A percentile compares a stretch with the other conserved stretches of the same genome.
These are phyloP conservation scores for Ephydatia muelleri DNA, from an alignment of 37 sponge, comb jelly and placozoan genomes.

Conservation along the genomic window DNA sequence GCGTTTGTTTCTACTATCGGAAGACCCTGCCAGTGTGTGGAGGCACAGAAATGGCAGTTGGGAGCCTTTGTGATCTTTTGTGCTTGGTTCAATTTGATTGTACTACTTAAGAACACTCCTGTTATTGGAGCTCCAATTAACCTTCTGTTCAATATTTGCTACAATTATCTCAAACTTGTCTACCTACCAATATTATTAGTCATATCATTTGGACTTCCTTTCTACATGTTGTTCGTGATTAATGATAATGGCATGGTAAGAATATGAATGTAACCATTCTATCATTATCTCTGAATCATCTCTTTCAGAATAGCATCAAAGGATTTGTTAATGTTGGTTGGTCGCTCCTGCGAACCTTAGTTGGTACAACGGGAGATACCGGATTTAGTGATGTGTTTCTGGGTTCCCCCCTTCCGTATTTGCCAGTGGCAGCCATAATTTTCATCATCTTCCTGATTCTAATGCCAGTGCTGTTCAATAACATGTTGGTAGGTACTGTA, in stretches of 20 bases:
- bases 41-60: constrained; percentile 27
- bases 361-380: not conserved
- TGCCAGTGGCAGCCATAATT: constrained; percentile 6
- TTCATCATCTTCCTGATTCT: constrained; percentile 16
- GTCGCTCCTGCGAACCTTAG: not conserved
- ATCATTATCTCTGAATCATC: not conserved
- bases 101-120: constrained; percentile 20
- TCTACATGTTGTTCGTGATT: constrained; percentile 32
- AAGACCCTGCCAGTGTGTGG: constrained; percentile 7
- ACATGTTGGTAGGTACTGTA: constrained; percentile 27
- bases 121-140: constrained; percentile 27
- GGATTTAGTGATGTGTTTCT: constrained; percentile 3
- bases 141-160: constrained; percentile 6
- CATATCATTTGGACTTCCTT: constrained; percentile 26
- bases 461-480: constrained; percentile 26
- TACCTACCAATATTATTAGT: constrained; percentile 17
- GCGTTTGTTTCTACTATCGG: constrained; percentile 7
- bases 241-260: not conserved
- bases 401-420: not conserved
- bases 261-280: not conserved
- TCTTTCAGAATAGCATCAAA: not conserved
- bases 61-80: constrained; percentile 33
- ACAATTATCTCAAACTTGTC: constrained; percentile 15
- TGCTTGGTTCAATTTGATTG: constrained; percentile 31
- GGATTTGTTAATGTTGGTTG: not conserved